Evolutionary conservation across 2,113 vertebrate species (phyloP).

Genomic region (Cathartes aura): DNA sequence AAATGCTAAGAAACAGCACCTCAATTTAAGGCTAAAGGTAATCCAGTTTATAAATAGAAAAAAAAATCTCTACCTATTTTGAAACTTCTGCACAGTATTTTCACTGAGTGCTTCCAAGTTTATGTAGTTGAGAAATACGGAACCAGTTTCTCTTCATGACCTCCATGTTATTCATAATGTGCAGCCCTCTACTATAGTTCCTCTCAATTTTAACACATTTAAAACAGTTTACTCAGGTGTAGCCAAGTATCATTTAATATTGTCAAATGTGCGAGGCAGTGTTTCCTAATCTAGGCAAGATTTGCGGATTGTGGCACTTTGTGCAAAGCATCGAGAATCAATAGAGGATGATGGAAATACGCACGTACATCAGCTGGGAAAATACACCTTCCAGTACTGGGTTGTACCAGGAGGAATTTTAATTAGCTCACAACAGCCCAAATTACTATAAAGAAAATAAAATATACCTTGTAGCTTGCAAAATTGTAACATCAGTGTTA

Average conservation of each 20-base stretch:
- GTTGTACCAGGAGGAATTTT: not conserved
- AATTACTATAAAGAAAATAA: not conserved
- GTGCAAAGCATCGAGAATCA: not conserved
- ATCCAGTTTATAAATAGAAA: not conserved
- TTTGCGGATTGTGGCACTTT: not conserved
- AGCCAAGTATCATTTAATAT: not conserved
- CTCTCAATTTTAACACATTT: not conserved
- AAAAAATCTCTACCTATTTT: not conserved
- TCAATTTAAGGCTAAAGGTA: not conserved
- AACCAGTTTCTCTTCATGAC: not conserved
- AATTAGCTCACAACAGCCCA: not conserved
- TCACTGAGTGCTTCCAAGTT: not conserved
- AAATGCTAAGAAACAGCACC: not conserved
- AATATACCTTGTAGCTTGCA: not conserved
- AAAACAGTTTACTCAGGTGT: not conserved
- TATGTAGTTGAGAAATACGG: not conserved
- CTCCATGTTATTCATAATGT: not conserved
- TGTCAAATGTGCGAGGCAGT: accelerated
- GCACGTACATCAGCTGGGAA: not conserved
- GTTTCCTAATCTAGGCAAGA: not conserved
- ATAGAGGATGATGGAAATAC: accelerated
- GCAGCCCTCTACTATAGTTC: not conserved
- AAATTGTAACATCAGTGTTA: not conserved
- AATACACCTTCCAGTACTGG: not conserved
- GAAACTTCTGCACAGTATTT: not conserved